These are phyloP conservation scores for Zoroaster sp. DNA, from an alignment of 53 echinoderm and acorn worm species.

Conservation along the genomic window DNA sequence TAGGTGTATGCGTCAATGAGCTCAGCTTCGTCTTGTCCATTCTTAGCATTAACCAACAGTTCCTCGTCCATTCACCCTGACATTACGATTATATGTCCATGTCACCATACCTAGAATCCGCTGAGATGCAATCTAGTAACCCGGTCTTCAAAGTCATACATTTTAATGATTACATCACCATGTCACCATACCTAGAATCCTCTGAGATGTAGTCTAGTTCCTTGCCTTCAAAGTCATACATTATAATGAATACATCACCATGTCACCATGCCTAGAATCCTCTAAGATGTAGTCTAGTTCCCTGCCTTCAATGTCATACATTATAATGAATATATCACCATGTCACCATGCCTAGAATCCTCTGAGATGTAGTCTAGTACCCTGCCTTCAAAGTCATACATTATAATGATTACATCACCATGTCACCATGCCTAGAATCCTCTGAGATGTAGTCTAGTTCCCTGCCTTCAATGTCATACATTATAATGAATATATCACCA, in stretches of 20 bases:
- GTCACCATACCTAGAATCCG: conserved; percentile 68
- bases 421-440: conserved; percentile 63
- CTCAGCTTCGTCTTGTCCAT: too few relatives aligned
- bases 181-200: conserved; percentile 63
- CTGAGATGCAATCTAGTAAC: conserved; percentile 85
- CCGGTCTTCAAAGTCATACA: conserved; percentile 71
- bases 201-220: conserved; percentile 88
- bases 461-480: conserved; percentile 72
- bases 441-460: conserved; percentile 88
- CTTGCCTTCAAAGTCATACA: conserved; percentile 72
- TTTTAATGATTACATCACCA: neutral
- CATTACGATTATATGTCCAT: neutral
- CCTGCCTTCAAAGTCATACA: conserved; percentile 72
- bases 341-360: conserved; percentile 61
- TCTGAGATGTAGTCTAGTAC: conserved; percentile 88
- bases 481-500: neutral
- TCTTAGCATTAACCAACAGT: too few relatives aligned
- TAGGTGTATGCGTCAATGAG: too few relatives aligned
- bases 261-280: conserved; percentile 61
- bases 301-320: conserved; percentile 72
- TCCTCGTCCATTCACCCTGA: conserved; percentile 88
- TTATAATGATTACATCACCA: neutral
- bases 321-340: neutral
- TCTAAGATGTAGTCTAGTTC: conserved; percentile 88
- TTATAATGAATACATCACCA: neutral